These are phyloP conservation scores for Drymonia ruficornis DNA, from an alignment of 2,888 invertebrate species.

Conservation along the genomic window DNA sequence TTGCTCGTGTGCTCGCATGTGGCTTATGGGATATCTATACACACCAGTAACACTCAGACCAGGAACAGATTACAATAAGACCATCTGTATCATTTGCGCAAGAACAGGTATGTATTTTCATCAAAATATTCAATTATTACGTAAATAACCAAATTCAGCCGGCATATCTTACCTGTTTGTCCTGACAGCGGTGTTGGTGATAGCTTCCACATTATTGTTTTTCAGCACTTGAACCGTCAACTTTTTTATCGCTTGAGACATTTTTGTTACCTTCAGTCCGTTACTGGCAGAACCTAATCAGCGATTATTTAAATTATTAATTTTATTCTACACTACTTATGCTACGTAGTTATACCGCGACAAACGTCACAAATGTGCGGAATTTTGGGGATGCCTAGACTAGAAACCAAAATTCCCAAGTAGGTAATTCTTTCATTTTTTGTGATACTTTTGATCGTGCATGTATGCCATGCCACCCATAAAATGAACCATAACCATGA, in stretches of 20 bases:
- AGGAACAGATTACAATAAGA: too few species aligned
- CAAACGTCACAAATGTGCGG: slow-evolving; percentile 1
- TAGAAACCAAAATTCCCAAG: not conserved
- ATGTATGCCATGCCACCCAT: too few species aligned
- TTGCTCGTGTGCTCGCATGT: too few species aligned
- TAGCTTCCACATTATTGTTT: slow-evolving; percentile 62
- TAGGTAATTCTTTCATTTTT: too few species aligned
- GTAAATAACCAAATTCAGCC: slow-evolving; percentile 60
- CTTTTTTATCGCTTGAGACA: slow-evolving; percentile 69
- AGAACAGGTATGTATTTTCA: too few species aligned
- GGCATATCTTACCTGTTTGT: slow-evolving; percentile 66
- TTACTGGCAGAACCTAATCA: slow-evolving; percentile 22
- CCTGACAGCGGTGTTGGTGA: slow-evolving; percentile 50
- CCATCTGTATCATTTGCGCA: too few species aligned
- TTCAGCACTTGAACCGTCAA: slow-evolving; percentile 63
- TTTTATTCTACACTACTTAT: slow-evolving; percentile 6
- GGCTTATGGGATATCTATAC: too few species aligned
- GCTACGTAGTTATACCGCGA: not conserved
- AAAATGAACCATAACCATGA: too few species aligned
- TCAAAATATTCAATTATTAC: slow-evolving; percentile 45
- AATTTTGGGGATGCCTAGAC: not conserved
- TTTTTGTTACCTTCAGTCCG: slow-evolving; percentile 40
- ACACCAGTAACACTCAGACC: too few species aligned
- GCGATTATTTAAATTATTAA: slow-evolving; percentile 4
- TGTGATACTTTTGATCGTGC: too few species aligned